Conservation (phyloP, 2,888 invertebrate genomes). For the Ophioninae sp. region DNA sequence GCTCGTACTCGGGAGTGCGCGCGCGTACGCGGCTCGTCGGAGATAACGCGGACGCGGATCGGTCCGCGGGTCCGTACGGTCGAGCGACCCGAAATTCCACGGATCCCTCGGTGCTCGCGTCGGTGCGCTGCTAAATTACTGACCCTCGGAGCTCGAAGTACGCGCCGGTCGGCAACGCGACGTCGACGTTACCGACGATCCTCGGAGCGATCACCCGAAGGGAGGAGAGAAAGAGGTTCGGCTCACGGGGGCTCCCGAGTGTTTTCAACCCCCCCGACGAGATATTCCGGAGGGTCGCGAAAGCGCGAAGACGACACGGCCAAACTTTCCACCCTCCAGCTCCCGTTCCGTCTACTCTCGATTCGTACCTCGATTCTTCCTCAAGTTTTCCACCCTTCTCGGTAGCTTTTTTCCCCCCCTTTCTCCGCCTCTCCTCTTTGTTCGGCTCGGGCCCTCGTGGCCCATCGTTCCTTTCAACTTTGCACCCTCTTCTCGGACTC, state of each 20-base stretch:
- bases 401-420: neutral
- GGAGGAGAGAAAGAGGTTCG: neutral
- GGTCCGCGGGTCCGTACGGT: neutral
- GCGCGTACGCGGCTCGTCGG: neutral
- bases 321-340: neutral
- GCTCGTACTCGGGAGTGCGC: neutral
- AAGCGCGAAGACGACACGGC: slow-evolving; percentile 2
- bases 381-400: neutral
- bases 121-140: neutral
- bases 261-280: neutral
- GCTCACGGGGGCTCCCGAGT: neutral
- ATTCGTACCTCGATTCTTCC: slow-evolving; percentile 8
- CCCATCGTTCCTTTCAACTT: neutral
- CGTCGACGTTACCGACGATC: neutral
- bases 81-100: neutral
- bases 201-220: neutral
- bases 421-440: neutral
- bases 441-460: neutral
- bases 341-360: slow-evolving; percentile 12
- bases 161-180: neutral
- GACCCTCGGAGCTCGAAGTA: neutral
- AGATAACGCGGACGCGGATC: neutral
- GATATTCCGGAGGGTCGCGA: slow-evolving; percentile 3
- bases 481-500: neutral
- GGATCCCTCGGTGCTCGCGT: neutral